Percentiles rank a stretch among this genome's conserved stretches.
These are phyloP conservation scores for Muscidifurax raptorellus DNA, from an alignment of 1,140 invertebrate genomes.

Conservation along the genomic window DNA sequence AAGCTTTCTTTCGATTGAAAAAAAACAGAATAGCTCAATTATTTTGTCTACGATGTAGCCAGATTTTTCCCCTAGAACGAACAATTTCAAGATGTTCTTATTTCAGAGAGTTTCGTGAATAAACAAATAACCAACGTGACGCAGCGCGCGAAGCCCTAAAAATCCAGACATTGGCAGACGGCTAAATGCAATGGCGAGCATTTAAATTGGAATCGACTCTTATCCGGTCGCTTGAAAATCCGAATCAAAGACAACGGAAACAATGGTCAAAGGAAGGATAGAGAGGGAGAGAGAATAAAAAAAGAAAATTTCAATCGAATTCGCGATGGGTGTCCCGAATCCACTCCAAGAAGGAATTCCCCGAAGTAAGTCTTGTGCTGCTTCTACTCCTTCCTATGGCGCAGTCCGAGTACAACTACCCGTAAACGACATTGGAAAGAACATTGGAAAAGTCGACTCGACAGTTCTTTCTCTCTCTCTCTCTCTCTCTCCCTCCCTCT, in stretches of 20 bases:
- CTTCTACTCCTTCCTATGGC: background rate
- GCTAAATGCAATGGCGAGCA: background rate
- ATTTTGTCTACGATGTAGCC: too few species aligned
- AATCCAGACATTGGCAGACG: background rate
- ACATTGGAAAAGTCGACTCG: conserved; percentile 8
- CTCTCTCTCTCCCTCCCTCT: background rate
- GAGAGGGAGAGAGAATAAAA: background rate
- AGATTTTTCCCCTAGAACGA: too few species aligned
- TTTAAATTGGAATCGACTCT: background rate
- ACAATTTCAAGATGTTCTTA: too few species aligned
- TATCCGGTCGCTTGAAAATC: background rate
- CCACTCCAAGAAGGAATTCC: background rate
- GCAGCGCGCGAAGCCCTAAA: background rate
- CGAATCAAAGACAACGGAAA: background rate
- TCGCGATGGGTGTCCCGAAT: background rate
- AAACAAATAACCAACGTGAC: background rate
- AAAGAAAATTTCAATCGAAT: background rate
- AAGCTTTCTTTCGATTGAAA: too few species aligned
- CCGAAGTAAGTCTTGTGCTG: background rate
- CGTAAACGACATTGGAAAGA: conserved; percentile 1
- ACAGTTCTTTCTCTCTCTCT: background rate
- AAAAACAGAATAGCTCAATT: too few species aligned
- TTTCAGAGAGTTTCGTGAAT: too few species aligned
- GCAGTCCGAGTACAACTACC: background rate
- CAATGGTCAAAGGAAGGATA: background rate